Conservation (phyloP, 2,888 invertebrate species). For the Agonum fuliginosum region DNA sequence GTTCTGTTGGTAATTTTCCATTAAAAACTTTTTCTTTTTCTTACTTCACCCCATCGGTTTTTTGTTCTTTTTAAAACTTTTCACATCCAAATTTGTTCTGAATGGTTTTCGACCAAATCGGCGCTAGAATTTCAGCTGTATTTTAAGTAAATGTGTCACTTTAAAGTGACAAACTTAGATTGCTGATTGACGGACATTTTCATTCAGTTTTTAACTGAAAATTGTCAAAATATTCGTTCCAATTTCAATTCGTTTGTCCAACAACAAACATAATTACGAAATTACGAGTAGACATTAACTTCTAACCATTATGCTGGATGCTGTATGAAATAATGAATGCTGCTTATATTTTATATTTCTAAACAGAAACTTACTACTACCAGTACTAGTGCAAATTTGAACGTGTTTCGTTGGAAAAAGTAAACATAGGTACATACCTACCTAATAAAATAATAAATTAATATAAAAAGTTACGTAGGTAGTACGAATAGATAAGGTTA, state of each 20-base stretch:
- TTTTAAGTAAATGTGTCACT: conserved; percentile 52
- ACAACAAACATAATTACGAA: conserved; percentile 2
- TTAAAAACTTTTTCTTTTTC: conserved; percentile 51
- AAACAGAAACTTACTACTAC: too few species aligned
- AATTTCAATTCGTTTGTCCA: not conserved
- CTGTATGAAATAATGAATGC: not conserved
- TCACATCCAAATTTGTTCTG: conserved; percentile 45
- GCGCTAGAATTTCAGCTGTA: conserved; percentile 9
- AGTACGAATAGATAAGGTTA: too few species aligned
- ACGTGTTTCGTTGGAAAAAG: too few species aligned
- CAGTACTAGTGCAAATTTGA: too few species aligned
- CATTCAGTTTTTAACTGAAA: not conserved
- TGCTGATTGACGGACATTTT: conserved; percentile 43
- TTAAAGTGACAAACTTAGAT: conserved; percentile 47
- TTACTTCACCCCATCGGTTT: conserved; percentile 39
- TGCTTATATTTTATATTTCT: not conserved
- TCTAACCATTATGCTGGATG: not conserved
- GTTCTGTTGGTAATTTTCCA: conserved; percentile 51
- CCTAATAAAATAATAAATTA: too few species aligned
- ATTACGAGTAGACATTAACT: not conserved
- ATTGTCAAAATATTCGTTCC: not conserved
- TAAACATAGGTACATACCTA: too few species aligned
- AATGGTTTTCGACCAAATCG: conserved; percentile 44
- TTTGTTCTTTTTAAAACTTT: conserved; percentile 52
- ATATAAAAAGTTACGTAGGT: too few species aligned